A percentile compares a stretch with the other conserved stretches of the same genome.
Evolutionary conservation across 2,888 invertebrate species (phyloP).

Genomic region (Aelia acuminata): DNA sequence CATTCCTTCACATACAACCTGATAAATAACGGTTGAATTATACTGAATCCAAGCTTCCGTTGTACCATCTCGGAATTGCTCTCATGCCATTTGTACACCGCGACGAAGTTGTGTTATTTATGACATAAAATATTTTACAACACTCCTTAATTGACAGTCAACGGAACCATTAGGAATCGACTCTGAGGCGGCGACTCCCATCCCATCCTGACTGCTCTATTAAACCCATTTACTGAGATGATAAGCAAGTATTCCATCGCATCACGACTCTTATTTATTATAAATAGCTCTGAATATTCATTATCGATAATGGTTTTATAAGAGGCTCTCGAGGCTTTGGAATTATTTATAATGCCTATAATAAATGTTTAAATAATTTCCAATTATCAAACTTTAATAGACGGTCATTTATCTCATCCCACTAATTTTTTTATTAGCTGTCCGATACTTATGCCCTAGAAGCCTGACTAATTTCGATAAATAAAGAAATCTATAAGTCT

Average conservation of each 20-base stretch:
- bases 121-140: constrained; percentile 35
- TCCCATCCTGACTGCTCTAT: background rate
- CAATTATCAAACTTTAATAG: background rate
- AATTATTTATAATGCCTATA: constrained; percentile 29
- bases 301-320: constrained; percentile 3
- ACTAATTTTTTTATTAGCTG: background rate
- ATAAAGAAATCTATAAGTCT: too few relatives aligned
- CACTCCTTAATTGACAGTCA: background rate
- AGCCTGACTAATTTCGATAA: too few relatives aligned
- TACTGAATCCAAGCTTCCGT: too few relatives aligned
- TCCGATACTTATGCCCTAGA: too few relatives aligned
- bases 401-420: too few relatives aligned
- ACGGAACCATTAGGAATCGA: too few relatives aligned
- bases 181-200: background rate
- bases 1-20: too few relatives aligned
- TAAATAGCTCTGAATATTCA: constrained; percentile 34
- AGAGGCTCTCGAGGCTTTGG: background rate
- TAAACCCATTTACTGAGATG: constrained; percentile 42
- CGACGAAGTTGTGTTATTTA: background rate
- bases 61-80: background rate
- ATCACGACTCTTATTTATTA: constrained; percentile 38
- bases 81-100: background rate
- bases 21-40: too few relatives aligned
- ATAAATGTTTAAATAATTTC: background rate
- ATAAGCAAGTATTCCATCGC: constrained; percentile 32